Evolutionary conservation across 2,888 invertebrate genomes (phyloP).

Genomic region (Drosophila hawaiiensis): DNA sequence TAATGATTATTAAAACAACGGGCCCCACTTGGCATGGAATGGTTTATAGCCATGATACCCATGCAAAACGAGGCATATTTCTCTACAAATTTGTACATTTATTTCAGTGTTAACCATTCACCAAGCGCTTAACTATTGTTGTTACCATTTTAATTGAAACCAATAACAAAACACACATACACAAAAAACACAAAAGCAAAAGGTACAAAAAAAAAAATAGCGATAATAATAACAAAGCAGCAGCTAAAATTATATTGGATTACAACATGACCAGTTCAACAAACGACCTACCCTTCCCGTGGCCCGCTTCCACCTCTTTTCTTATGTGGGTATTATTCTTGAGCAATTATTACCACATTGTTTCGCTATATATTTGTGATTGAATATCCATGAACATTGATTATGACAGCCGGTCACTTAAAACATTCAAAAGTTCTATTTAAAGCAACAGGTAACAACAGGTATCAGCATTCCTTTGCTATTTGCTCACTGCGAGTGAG

Average conservation of each 20-base stretch:
- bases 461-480: constrained; percentile 43
- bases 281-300: constrained; percentile 27
- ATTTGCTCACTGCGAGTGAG: constrained; percentile 45
- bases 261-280: constrained; percentile 65
- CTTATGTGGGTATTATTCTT: constrained; percentile 55
- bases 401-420: constrained; percentile 70
- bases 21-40: constrained; percentile 63
- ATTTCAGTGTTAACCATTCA: constrained; percentile 65
- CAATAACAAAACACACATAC: constrained; percentile 45
- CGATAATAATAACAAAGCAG: constrained; percentile 59
- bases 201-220: constrained; percentile 36
- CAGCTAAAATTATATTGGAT: constrained; percentile 68
- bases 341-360: constrained; percentile 71
- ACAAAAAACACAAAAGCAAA: constrained; percentile 31
- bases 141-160: constrained; percentile 76
- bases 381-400: constrained; percentile 73
- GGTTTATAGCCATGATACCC: constrained; percentile 44
- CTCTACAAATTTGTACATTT: constrained; percentile 46
- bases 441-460: constrained; percentile 34
- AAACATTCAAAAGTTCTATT: constrained; percentile 60
- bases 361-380: constrained; percentile 55
- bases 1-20: constrained; percentile 80
- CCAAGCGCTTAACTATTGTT: constrained; percentile 63
- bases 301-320: neutral
- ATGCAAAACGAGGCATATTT: constrained; percentile 59